phyloP scores from a whole-genome alignment of 1,140 invertebrate species.

The Brachystomella parvula region DNA sequence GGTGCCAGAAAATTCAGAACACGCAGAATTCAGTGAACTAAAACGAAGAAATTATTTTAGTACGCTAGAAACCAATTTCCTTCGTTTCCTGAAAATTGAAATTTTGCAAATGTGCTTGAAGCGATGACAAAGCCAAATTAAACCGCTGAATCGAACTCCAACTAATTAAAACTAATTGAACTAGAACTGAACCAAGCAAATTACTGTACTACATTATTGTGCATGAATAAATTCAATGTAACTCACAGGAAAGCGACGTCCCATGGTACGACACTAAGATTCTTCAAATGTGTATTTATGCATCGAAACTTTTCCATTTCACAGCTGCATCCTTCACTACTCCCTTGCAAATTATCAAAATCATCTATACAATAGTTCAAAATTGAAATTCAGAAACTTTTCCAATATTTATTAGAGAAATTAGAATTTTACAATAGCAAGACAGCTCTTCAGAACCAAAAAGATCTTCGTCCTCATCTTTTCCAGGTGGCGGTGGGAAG shows the following conservation, averaged over 20 bases:
- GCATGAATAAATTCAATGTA: no score
- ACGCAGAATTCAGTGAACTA: background rate
- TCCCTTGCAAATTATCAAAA: background rate
- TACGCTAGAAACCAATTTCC: background rate
- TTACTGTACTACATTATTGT: no score
- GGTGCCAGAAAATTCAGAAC: background rate
- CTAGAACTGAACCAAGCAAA: background rate
- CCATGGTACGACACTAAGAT: background rate
- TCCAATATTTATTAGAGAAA: background rate
- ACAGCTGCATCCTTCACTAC: background rate
- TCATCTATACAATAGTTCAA: background rate
- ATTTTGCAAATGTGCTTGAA: background rate
- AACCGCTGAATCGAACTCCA: background rate
- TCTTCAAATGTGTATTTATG: background rate
- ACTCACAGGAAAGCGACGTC: background rate
- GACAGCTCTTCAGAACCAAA: no score
- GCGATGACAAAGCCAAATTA: no score
- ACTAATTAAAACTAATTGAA: background rate
- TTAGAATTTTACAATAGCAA: background rate
- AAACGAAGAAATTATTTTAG: background rate
- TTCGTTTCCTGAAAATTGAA: background rate
- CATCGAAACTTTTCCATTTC: background rate
- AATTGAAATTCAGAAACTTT: background rate
- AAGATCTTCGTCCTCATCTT: background rate
- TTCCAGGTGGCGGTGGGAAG: background rate